These are phyloP conservation scores for Synanceia verrucosa DNA, from an alignment of 2,797 vertebrate genomes.

Conservation along the genomic window DNA sequence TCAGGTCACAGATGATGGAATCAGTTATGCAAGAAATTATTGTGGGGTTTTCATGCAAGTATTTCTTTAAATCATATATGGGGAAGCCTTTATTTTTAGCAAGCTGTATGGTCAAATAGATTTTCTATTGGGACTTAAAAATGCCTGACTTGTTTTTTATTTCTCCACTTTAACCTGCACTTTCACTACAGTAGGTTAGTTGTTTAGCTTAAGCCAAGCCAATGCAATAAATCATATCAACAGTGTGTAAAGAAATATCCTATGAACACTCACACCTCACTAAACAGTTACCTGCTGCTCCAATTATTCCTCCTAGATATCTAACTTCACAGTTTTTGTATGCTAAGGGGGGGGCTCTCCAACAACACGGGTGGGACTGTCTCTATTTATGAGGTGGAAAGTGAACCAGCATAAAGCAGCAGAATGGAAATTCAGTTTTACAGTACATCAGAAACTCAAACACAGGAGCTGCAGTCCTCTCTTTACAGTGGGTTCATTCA, in stretches of 20 bases:
- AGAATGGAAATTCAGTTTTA: no score
- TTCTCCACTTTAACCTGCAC: background rate
- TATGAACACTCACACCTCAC: background rate
- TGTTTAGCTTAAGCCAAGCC: background rate
- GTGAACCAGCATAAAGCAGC: no score
- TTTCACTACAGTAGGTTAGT: background rate
- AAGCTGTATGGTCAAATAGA: background rate
- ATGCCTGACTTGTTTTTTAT: no score
- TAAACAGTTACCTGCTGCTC: background rate
- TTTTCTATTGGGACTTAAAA: slow-evolving; percentile 3
- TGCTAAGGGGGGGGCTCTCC: no score
- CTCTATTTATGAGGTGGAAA: no score
- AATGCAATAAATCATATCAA: background rate
- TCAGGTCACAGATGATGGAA: background rate
- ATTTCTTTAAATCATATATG: background rate
- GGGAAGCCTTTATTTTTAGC: slow-evolving; percentile 12
- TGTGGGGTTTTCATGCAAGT: background rate
- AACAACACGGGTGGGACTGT: no score
- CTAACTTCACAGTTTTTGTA: no score
- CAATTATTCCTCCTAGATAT: background rate
- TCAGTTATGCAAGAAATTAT: slow-evolving; percentile 2
- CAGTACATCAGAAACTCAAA: no score
- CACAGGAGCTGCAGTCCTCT: no score
- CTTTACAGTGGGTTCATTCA: no score
- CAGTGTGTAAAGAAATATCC: background rate